A percentile compares a stretch with the other conserved stretches of the same genome.
These are phyloP conservation scores for Falco peregrinus DNA, from an alignment of 2,797 vertebrate genomes.

Conservation along the genomic window DNA sequence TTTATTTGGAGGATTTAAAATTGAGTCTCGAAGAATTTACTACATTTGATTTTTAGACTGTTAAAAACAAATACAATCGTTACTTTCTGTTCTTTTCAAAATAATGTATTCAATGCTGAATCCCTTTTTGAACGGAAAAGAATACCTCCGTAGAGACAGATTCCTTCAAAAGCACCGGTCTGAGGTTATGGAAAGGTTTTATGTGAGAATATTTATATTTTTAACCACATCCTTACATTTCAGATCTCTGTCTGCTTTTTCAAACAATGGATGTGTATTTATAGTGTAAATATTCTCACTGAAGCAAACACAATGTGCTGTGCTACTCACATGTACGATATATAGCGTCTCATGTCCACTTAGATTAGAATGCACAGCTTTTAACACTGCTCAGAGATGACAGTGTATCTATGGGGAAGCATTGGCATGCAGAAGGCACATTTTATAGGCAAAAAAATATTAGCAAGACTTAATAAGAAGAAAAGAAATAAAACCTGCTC, in stretches of 20 bases:
- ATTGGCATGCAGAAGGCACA: constrained; percentile 87
- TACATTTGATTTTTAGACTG: constrained; percentile 9
- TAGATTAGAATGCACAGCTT: constrained; percentile 84
- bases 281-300: constrained; percentile 52
- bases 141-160: not conserved
- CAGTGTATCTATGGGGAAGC: constrained; percentile 89
- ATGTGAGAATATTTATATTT: not conserved
- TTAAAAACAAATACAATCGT: constrained; percentile 31
- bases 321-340: constrained; percentile 72
- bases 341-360: constrained; percentile 88
- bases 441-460: constrained; percentile 78
- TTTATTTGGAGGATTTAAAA: constrained; percentile 35
- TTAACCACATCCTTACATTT: constrained; percentile 37
- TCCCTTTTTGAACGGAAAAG: constrained; percentile 40
- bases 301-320: constrained; percentile 61
- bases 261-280: constrained; percentile 57
- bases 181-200: constrained; percentile 1
- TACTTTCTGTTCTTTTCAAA: constrained; percentile 26
- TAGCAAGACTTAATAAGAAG: constrained; percentile 51
- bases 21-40: not conserved
- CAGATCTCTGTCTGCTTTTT: constrained; percentile 39
- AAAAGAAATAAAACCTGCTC: not conserved
- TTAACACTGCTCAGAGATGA: constrained; percentile 86
- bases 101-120: not conserved
- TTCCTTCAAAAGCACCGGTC: not conserved